phyloP scores from a whole-genome alignment of 2,113 vertebrate genomes.

The Rousettus leschenaultii region DNA sequence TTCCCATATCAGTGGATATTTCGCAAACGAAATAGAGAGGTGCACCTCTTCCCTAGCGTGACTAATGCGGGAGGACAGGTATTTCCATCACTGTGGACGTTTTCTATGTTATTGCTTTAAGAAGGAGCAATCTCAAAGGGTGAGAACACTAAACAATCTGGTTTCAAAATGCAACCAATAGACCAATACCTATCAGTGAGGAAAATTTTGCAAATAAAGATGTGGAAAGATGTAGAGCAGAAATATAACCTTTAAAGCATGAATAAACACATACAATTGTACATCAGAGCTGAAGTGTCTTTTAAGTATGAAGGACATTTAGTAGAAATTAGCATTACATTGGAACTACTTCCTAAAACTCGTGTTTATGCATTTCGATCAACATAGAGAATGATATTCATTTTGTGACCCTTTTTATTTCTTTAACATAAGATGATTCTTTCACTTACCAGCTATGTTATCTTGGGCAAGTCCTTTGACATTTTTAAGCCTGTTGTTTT shows the following conservation, averaged over 20 bases:
- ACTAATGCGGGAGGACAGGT: neutral
- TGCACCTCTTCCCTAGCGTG: neutral
- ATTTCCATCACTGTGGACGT: neutral
- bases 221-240: slow-evolving; percentile 54
- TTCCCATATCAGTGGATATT: neutral
- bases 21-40: neutral
- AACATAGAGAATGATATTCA: slow-evolving; percentile 6
- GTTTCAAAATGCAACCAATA: slow-evolving; percentile 60
- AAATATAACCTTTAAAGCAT: slow-evolving; percentile 77
- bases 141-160: slow-evolving; percentile 54
- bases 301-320: slow-evolving; percentile 39
- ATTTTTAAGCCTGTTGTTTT: neutral
- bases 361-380: slow-evolving; percentile 8
- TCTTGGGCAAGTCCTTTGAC: neutral
- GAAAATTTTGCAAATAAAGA: slow-evolving; percentile 63
- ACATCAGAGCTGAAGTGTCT: neutral
- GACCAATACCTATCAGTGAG: slow-evolving; percentile 51
- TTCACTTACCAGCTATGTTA: neutral
- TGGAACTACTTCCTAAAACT: slow-evolving; percentile 22
- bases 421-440: neutral
- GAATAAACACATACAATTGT: slow-evolving; percentile 53
- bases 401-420: neutral
- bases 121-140: slow-evolving; percentile 21
- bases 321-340: slow-evolving; percentile 51
- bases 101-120: slow-evolving; percentile 48